Evolutionary conservation across 1,140 invertebrate species (phyloP).

Genomic region (Plectrocnemia conspersa): DNA sequence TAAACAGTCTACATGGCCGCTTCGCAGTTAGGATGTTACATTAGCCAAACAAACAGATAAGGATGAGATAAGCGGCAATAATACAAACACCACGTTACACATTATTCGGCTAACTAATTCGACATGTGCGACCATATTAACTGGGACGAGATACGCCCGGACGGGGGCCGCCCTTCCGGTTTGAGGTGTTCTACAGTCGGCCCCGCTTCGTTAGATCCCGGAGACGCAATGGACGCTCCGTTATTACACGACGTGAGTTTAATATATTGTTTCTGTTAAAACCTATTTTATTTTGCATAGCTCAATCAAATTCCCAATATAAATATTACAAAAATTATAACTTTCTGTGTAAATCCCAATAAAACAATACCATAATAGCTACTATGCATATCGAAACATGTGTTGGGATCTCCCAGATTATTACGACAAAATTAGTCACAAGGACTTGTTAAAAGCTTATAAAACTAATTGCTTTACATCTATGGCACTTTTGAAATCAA

Average conservation of each 20-base stretch:
- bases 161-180: constrained; percentile 1
- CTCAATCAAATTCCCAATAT: neutral
- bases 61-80: constrained; percentile 1
- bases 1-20: too few relatives aligned
- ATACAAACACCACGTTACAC: neutral
- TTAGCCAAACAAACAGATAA: constrained; percentile 8
- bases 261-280: constrained; percentile 1
- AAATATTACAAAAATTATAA: constrained; percentile 2
- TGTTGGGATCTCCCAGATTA: too few relatives aligned
- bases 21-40: neutral
- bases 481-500: too few relatives aligned
- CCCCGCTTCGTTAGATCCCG: constrained; percentile 18
- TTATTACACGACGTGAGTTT: constrained; percentile 40
- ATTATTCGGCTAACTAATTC: neutral
- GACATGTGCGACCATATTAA: constrained; percentile 32
- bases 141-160: constrained; percentile 34
- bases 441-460: too few relatives aligned
- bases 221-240: constrained; percentile 32
- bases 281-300: neutral
- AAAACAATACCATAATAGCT: too few relatives aligned
- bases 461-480: too few relatives aligned
- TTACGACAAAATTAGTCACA: too few relatives aligned
- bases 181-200: constrained; percentile 4
- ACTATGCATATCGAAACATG: too few relatives aligned
- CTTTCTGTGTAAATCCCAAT: too few relatives aligned